Conservation (phyloP, 2,888 invertebrate genomes). For the Steinernema carpocapsae region DNA sequence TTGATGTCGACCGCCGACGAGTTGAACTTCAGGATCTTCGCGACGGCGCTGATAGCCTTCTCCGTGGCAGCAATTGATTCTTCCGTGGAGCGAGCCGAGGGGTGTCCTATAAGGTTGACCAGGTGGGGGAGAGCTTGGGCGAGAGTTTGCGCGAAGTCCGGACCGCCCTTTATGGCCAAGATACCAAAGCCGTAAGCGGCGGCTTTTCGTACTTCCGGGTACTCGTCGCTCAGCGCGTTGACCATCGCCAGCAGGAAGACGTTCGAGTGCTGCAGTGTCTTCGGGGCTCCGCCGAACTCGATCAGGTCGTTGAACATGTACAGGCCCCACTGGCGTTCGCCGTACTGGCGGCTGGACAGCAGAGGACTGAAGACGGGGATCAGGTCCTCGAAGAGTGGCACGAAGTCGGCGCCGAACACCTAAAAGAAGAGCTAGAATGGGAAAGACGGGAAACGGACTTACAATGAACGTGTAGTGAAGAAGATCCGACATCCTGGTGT, state of each 20-base stretch:
- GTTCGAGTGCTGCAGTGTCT: slow-evolving; percentile 69
- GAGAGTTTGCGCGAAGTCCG: slow-evolving; percentile 71
- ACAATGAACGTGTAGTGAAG: slow-evolving; percentile 57
- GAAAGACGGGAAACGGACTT: slow-evolving; percentile 1
- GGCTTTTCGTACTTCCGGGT: slow-evolving; percentile 91
- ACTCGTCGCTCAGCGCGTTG: slow-evolving; percentile 80
- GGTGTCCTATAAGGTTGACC: slow-evolving; percentile 53
- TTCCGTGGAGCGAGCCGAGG: slow-evolving; percentile 52
- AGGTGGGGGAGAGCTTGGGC: slow-evolving; percentile 70
- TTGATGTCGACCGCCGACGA: slow-evolving; percentile 49
- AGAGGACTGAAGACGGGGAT: slow-evolving; percentile 85
- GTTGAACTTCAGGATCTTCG: slow-evolving; percentile 79
- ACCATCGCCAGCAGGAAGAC: slow-evolving; percentile 86
- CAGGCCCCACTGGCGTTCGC: slow-evolving; percentile 97
- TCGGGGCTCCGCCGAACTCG: slow-evolving; percentile 80
- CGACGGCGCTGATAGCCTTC: slow-evolving; percentile 96
- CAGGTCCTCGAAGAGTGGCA: slow-evolving; percentile 81
- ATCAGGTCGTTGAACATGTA: slow-evolving; percentile 98
- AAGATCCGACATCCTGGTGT: no score
- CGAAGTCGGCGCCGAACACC: slow-evolving; percentile 49
- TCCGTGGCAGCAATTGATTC: slow-evolving; percentile 79
- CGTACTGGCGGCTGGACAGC: slow-evolving; percentile 77
- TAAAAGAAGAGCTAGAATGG: slow-evolving; percentile 36
- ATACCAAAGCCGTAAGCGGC: slow-evolving; percentile 96
- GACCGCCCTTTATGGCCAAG: slow-evolving; percentile 75